phyloP scores from a whole-genome alignment of 2,113 vertebrate genomes.

The Spizaetus ornatus region DNA sequence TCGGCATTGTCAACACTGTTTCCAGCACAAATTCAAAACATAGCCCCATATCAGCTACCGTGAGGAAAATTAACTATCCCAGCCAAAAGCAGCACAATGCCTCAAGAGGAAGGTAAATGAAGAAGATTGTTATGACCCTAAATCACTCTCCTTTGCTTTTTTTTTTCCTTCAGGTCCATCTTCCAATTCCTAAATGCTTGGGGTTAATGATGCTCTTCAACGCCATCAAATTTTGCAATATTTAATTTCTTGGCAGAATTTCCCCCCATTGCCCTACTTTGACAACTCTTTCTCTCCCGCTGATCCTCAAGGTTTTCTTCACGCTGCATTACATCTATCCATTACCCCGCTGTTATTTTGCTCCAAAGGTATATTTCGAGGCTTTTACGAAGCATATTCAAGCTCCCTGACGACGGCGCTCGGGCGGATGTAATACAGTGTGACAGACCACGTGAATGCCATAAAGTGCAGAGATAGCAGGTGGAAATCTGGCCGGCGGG shows the following conservation, averaged over 20 bases:
- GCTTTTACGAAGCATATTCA: not conserved
- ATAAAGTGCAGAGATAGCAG: not conserved
- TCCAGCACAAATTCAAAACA: too few species aligned
- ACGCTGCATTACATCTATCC: not conserved
- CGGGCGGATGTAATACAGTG: accelerated
- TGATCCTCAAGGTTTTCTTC: not conserved
- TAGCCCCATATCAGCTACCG: too few species aligned
- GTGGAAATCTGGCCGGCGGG: not conserved
- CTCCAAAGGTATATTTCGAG: not conserved
- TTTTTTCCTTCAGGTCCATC: not conserved
- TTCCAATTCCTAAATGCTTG: not conserved
- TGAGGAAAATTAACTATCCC: too few species aligned
- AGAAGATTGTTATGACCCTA: not conserved
- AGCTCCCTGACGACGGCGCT: not conserved
- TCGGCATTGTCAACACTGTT: too few species aligned
- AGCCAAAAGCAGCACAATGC: too few species aligned
- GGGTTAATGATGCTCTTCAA: not conserved
- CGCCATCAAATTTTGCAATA: not conserved
- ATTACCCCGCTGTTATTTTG: not conserved
- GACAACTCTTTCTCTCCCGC: not conserved
- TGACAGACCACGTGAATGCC: not conserved
- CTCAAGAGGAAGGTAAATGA: not conserved
- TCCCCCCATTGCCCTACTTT: not conserved
- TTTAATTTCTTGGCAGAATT: not conserved
- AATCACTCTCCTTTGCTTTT: not conserved